Evolutionary conservation across 2,888 invertebrate species (phyloP).

Genomic region (Coremacera marginata): DNA sequence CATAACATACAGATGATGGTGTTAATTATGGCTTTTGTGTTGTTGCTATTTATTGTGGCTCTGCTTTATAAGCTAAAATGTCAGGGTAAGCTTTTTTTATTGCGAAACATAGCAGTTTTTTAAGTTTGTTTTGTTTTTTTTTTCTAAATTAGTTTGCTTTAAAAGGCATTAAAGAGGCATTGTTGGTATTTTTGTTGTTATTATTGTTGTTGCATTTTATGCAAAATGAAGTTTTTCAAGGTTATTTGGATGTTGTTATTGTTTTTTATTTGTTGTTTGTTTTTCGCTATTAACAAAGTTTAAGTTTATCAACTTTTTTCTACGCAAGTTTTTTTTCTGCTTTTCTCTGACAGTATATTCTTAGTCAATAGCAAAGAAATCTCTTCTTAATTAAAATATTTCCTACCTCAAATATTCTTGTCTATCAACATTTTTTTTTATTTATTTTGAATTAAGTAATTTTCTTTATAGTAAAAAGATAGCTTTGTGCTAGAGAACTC

Average conservation of each 20-base stretch:
- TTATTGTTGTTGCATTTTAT: constrained; percentile 12
- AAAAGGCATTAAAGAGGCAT: constrained; percentile 25
- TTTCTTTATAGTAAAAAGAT: too few species aligned
- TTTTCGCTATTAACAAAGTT: background rate
- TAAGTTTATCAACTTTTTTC: background rate
- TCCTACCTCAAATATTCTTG: too few species aligned
- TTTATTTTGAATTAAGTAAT: too few species aligned
- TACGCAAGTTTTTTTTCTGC: background rate
- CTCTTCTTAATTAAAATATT: too few species aligned
- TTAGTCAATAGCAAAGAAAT: background rate
- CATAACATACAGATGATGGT: background rate
- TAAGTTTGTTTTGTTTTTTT: too few species aligned
- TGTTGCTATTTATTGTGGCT: background rate
- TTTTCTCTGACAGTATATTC: background rate
- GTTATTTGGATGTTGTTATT: background rate
- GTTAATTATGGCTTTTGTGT: background rate
- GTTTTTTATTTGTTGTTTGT: background rate
- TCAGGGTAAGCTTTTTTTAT: background rate
- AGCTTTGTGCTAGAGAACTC: too few species aligned
- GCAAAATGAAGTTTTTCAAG: background rate
- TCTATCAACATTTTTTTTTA: too few species aligned
- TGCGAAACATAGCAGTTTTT: too few species aligned
- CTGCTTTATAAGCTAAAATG: background rate
- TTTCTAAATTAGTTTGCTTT: constrained; percentile 20
- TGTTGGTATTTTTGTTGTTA: constrained; percentile 32